These are phyloP conservation scores for Stenodera caucasica DNA, from an alignment of 2,888 invertebrate genomes.

Conservation along the genomic window DNA sequence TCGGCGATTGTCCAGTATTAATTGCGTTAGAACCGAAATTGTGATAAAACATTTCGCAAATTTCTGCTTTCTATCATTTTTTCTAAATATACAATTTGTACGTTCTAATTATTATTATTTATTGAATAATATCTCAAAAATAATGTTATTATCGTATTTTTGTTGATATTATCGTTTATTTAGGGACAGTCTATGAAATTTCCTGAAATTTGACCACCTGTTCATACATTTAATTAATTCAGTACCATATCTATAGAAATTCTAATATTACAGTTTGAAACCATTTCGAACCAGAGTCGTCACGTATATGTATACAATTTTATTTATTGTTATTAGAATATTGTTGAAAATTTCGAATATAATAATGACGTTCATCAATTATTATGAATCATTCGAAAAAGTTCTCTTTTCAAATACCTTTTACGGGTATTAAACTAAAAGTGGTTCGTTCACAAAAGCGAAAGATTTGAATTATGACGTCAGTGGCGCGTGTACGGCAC, in stretches of 20 bases:
- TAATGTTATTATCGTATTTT: too few relatives aligned
- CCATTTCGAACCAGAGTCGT: neutral
- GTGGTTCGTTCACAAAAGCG: conserved; percentile 39
- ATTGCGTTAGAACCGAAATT: neutral
- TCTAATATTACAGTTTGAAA: neutral
- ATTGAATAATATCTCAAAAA: too few relatives aligned
- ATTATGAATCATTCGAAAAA: conserved; percentile 41
- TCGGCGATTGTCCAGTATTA: neutral
- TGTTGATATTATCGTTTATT: neutral
- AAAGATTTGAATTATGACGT: conserved; percentile 49
- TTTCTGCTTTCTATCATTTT: too few relatives aligned
- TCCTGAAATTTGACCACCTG: conserved; percentile 1
- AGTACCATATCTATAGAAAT: neutral
- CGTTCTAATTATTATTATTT: too few relatives aligned
- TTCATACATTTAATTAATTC: conserved; percentile 8
- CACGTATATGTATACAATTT: neutral
- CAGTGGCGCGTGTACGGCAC: conserved; percentile 45
- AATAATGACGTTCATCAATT: conserved; percentile 32
- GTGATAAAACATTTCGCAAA: too few relatives aligned
- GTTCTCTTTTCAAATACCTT: conserved; percentile 41
- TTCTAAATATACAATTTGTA: too few relatives aligned
- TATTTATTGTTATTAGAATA: neutral
- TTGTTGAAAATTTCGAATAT: neutral
- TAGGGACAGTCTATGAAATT: conserved; percentile 1
- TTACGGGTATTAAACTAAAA: conserved; percentile 40